A percentile compares a stretch with the other conserved stretches of the same genome.
Evolutionary conservation across 2,113 vertebrate genomes (phyloP).

Genomic region (Rhipidura dahli): DNA sequence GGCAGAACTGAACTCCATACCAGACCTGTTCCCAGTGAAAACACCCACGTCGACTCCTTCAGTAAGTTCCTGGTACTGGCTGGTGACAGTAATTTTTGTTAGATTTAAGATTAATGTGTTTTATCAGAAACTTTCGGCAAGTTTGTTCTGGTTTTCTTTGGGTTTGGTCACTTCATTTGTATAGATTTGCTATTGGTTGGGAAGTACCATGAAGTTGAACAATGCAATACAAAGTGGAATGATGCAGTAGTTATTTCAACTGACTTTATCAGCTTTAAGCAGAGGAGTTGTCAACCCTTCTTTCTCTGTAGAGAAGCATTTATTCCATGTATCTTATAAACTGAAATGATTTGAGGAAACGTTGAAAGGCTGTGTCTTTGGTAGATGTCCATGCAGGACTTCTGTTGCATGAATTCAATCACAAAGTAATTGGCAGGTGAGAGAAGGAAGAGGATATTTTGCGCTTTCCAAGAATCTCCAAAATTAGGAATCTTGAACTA

Average conservation of each 20-base stretch:
- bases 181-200: background rate
- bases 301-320: background rate
- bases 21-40: slow-evolving; percentile 79
- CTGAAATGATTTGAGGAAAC: background rate
- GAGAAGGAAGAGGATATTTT: background rate
- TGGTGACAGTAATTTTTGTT: background rate
- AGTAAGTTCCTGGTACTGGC: slow-evolving; percentile 70
- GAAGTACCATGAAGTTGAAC: background rate
- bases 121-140: background rate
- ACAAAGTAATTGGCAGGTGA: background rate
- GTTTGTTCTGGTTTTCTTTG: background rate
- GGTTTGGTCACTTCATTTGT: background rate
- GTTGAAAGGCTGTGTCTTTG: background rate
- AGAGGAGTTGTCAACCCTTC: background rate
- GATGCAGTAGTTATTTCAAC: background rate
- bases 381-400: background rate
- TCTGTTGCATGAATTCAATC: background rate
- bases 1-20: slow-evolving; percentile 87
- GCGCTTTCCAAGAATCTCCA: background rate
- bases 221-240: background rate
- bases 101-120: background rate
- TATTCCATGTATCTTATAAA: background rate
- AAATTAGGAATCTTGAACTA: background rate
- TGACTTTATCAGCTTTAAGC: background rate
- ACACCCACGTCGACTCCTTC: slow-evolving; percentile 55